Percentiles rank a stretch among this genome's conserved stretches.
phyloP scores from a whole-genome alignment of 2,113 vertebrate species.

The Siphamia tubifer region DNA sequence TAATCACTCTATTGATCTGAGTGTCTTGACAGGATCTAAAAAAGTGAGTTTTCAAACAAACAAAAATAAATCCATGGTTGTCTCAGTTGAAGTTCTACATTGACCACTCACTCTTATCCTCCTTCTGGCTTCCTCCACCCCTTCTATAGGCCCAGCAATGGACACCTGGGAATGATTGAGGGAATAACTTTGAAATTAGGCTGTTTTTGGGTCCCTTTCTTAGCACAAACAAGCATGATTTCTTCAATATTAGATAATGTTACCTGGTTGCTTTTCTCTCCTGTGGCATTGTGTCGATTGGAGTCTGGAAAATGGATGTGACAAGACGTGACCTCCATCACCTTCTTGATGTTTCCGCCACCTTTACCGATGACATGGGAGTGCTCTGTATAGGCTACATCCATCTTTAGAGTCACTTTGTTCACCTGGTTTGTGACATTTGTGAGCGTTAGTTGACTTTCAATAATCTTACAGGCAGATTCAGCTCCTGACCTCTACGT shows the following conservation, averaged over 20 bases:
- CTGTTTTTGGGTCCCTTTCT: not conserved
- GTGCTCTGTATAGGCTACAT: slow-evolving; percentile 83
- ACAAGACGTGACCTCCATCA: slow-evolving; percentile 83
- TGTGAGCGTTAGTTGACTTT: no score
- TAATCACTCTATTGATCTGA: slow-evolving; percentile 47
- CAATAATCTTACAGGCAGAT: no score
- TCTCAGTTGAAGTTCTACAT: slow-evolving; percentile 6
- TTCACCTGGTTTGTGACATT: slow-evolving; percentile 70
- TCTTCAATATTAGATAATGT: not conserved
- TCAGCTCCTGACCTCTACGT: no score
- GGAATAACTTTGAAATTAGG: not conserved
- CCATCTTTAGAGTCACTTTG: slow-evolving; percentile 85
- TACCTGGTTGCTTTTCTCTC: slow-evolving; percentile 86
- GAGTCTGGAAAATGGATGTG: slow-evolving; percentile 85
- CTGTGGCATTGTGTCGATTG: slow-evolving; percentile 76
- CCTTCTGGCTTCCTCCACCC: slow-evolving; percentile 79
- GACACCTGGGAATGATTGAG: slow-evolving; percentile 69
- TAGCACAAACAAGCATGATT: not conserved
- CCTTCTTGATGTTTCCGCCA: slow-evolving; percentile 83
- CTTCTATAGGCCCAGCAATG: slow-evolving; percentile 80
- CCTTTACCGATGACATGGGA: slow-evolving; percentile 85
- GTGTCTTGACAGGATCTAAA: slow-evolving; percentile 19
- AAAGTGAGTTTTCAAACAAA: slow-evolving; percentile 42
- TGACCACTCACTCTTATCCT: slow-evolving; percentile 77
- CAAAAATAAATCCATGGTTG: slow-evolving; percentile 18